A percentile compares a stretch with the other conserved stretches of the same genome.
These are phyloP conservation scores for Melanotaenia boesemani DNA, from an alignment of 2,797 vertebrate species.

Conservation along the genomic window DNA sequence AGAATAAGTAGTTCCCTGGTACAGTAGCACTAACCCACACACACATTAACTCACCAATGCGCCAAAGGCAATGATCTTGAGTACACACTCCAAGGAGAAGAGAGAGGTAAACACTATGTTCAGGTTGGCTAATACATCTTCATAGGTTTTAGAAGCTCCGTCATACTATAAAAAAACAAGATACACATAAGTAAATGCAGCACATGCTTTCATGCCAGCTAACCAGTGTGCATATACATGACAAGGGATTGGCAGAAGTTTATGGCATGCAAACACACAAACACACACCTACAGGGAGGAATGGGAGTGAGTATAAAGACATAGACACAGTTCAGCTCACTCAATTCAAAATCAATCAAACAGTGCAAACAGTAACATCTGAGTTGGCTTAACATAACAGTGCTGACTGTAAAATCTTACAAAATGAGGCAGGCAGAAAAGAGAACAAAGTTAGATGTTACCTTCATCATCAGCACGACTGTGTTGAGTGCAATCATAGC, in stretches of 20 bases:
- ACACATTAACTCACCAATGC: conserved; percentile 86
- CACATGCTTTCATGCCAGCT: conserved; percentile 37
- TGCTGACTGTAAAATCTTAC: neutral
- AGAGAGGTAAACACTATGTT: conserved; percentile 98
- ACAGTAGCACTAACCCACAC: conserved; percentile 25
- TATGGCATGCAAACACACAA: conserved; percentile 11
- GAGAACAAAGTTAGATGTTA: conserved; percentile 58
- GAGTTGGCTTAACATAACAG: neutral
- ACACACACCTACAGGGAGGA: conserved; percentile 22
- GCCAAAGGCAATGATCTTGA: conserved; percentile 98
- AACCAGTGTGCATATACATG: conserved; percentile 24
- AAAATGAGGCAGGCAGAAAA: neutral
- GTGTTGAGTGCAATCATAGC: conserved; percentile 98
- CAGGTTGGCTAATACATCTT: conserved; percentile 90
- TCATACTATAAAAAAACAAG: conserved; percentile 78
- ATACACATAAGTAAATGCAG: conserved; percentile 48
- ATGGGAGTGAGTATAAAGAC: conserved; percentile 31
- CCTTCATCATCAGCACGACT: conserved; percentile 99
- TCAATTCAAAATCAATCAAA: conserved; percentile 19
- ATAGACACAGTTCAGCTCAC: conserved; percentile 20
- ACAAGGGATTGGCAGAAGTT: conserved; percentile 19
- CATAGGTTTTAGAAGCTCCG: conserved; percentile 86
- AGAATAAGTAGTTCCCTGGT: neutral
- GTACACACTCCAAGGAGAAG: conserved; percentile 95
- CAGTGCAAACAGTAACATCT: conserved; percentile 2